These are phyloP conservation scores for Lasiurus cinereus DNA, from an alignment of 2,113 vertebrate genomes.

Conservation along the genomic window DNA sequence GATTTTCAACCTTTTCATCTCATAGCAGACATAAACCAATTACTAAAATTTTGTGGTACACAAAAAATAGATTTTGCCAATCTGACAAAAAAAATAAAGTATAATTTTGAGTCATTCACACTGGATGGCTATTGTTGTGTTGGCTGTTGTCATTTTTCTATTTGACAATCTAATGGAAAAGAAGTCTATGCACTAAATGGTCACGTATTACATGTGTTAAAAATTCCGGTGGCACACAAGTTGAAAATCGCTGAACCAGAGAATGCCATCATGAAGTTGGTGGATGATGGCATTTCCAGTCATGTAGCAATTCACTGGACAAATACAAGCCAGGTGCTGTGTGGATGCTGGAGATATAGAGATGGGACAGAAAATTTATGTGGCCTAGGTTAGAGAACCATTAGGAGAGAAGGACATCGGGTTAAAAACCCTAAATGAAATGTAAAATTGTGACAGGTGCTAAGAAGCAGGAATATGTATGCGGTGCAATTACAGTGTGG, in stretches of 20 bases:
- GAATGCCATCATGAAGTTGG: too few species aligned
- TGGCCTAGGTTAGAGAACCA: too few species aligned
- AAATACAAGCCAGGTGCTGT: neutral
- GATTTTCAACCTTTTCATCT: neutral
- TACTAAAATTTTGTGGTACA: neutral
- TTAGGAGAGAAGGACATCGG: neutral
- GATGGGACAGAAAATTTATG: neutral
- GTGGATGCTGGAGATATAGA: neutral
- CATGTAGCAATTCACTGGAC: neutral
- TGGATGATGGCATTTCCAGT: neutral
- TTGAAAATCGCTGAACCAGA: neutral
- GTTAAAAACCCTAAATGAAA: neutral
- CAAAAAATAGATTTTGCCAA: neutral
- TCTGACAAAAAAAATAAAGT: neutral
- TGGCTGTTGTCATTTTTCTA: neutral
- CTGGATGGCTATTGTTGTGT: neutral
- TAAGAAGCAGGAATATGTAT: too few species aligned
- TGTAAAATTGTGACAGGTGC: neutral
- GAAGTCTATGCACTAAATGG: neutral
- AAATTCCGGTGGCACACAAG: neutral
- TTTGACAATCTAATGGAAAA: neutral
- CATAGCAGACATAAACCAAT: neutral
- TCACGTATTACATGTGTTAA: neutral
- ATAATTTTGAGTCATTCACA: neutral
- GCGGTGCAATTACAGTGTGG: accelerated